Evolutionary conservation across 53 echinoderm and acorn worm genomes (phyloP), one percentile per base, ranked within the genome.

Genomic region (Temnopleurus reevesii): DNA sequence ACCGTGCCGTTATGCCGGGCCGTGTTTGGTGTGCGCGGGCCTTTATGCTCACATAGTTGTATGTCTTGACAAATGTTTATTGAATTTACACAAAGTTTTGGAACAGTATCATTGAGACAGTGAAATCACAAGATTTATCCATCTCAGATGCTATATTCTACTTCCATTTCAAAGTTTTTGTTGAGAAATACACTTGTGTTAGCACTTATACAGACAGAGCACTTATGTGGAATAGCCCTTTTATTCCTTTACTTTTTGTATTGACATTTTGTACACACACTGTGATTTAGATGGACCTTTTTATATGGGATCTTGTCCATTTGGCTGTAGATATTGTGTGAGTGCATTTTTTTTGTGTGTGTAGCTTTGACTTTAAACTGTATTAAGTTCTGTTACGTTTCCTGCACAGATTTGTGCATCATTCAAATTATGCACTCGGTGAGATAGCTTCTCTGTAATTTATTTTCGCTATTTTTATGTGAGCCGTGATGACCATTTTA

Each of bases 261-360:
- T 71, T 71, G 71, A 38, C 43, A 71, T 43, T 71, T 8, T 71
- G 71, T 71, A 71, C 41, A n/a, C 71, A 71, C 71, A 18, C 41
- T 71, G 71, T 71, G 58, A 55, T 17, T 58, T 25, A 38, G 71
- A 21, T 71, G 21, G n/a, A 71, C 71, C 36, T 41, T 27, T 41
- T 1, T 71, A 71, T 71, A 8, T 71, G 12, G 15, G 63, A 6
- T 29, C 63, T 63, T 63, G 26, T 63, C 33, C 63, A 4, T 33
- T 38, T 12, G 19, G 38, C n/a, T 2, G 23, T 41, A 38, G 36
- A 41, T 71, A 38, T 41, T 71, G 36, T 64, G 12, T 8, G 19
- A 1, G 28, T 41, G 18, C 10, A 18, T 71, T 38, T 18, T 21
- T 71, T 71, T 71, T 71, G 71, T 41, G 41, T 71, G 71, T 21